Base-by-base conservation (phyloP, 2,888 invertebrate genomes). In the Calliphora vomitoria region DNA sequence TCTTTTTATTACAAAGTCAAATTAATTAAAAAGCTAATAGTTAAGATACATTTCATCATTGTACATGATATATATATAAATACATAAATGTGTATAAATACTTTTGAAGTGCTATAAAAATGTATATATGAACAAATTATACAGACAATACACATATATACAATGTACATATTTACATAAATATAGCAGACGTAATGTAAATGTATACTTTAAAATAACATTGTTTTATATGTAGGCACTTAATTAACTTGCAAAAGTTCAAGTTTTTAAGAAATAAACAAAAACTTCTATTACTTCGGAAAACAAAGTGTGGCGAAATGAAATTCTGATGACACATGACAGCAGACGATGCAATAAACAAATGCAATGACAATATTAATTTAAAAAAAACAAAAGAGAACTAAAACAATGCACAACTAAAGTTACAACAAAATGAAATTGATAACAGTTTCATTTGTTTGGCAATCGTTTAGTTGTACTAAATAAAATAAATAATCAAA, bases 391-490 rank as follows among this genome's bases (percentile, higher is more conserved):
- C 3, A 38, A 25, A 25, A 58, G 20, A 58, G 41, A 18, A 82
- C 3, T 58, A n/a, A 66, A 53, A 47, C 18, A 38, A 64, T n/a
- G 20, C 62, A 41, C 0, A 20, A 72, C 18, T 25, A 31, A 41
- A 41, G 38, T 31, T 25, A 10, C 8, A 38, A 11, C 62, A 74
- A 82, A 58, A 55, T 47, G 3, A 58, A 13, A 68, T 41, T 35
- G 13, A 72, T 38, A 81, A 25, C 20, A 50, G 11, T 18, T 83
- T 78, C n/a, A 58, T 62, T 41, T 66, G 66, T 79, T 79, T 85
- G 55, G 69, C 41, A 47, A 35, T 44, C 60, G 35, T n/a, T 72
- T 58, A 2, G 25, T 68, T 38, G n/a, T 74, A 58, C 69, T 69
- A 8, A 66, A 58, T 68, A 55, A 83, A 58, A 62, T 69, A 8